Evolutionary conservation across 2,113 vertebrate species (phyloP).

Genomic region (Onychostruthus taczanowskii): DNA sequence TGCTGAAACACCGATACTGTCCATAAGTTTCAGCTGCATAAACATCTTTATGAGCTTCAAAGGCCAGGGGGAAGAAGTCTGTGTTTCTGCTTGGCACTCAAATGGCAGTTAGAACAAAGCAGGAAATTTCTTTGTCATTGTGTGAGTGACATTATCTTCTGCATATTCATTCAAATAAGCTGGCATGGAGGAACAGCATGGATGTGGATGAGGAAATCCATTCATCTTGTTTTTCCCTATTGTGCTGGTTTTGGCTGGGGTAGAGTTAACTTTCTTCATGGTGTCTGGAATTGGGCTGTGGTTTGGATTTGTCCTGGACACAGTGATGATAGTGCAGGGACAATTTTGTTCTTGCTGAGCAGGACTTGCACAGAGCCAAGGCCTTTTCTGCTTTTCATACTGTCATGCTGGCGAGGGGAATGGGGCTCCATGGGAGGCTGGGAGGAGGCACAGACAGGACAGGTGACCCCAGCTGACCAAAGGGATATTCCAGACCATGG

Average conservation of each 20-base stretch:
- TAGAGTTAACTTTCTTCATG: neutral
- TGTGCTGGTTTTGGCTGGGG: neutral
- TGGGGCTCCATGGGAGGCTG: fast-evolving
- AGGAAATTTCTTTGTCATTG: neutral
- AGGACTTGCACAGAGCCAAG: neutral
- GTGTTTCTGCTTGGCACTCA: neutral
- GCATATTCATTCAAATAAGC: constrained; percentile 22
- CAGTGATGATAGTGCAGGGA: neutral
- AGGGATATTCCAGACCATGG: neutral
- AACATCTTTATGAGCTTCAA: neutral
- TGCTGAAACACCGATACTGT: neutral
- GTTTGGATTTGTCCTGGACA: neutral
- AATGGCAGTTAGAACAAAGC: neutral
- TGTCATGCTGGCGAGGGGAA: fast-evolving
- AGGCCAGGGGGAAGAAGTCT: neutral
- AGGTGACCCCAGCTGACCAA: neutral
- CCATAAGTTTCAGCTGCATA: neutral
- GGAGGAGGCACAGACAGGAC: neutral
- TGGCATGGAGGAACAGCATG: neutral
- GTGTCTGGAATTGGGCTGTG: neutral
- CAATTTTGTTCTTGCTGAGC: neutral
- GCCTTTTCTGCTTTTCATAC: neutral
- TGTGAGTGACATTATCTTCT: neutral
- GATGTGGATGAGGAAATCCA: neutral
- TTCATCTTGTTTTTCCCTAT: neutral